A percentile compares a stretch with the other conserved stretches of the same genome.
These are phyloP conservation scores for Anseranas semipalmata DNA, from an alignment of 2,113 vertebrate genomes.

Conservation along the genomic window DNA sequence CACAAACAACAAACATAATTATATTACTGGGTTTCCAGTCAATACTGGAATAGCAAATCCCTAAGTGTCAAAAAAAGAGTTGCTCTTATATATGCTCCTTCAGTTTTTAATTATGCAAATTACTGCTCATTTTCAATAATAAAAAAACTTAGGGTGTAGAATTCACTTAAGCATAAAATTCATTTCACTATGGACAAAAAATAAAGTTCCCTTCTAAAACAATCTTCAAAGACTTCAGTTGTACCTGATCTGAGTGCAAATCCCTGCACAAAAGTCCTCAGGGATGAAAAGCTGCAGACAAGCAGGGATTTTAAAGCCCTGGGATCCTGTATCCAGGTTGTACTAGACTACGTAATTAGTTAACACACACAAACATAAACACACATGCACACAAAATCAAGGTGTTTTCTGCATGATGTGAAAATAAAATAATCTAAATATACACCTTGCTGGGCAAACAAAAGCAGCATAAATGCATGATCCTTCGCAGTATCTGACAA, in stretches of 20 bases:
- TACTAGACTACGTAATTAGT: neutral
- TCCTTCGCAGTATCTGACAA: neutral
- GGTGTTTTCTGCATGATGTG: neutral
- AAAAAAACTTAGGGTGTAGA: neutral
- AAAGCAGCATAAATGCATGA: neutral
- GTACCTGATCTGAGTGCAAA: neutral
- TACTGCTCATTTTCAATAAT: neutral
- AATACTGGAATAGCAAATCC: neutral
- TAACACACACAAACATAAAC: neutral
- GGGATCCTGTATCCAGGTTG: neutral
- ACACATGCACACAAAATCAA: neutral
- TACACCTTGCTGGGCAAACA: neutral
- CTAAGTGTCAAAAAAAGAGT: neutral
- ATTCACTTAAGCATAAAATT: neutral
- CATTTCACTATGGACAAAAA: neutral
- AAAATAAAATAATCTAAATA: neutral
- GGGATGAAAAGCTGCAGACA: neutral
- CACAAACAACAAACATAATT: neutral
- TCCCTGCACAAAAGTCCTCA: neutral
- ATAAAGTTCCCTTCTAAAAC: neutral
- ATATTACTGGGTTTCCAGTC: neutral
- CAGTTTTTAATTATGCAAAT: neutral
- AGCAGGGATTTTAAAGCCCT: neutral
- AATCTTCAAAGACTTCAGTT: neutral
- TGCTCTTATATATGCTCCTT: neutral